These are phyloP conservation scores for Lithophane leautieri DNA, from an alignment of 2,888 invertebrate genomes.

Conservation along the genomic window DNA sequence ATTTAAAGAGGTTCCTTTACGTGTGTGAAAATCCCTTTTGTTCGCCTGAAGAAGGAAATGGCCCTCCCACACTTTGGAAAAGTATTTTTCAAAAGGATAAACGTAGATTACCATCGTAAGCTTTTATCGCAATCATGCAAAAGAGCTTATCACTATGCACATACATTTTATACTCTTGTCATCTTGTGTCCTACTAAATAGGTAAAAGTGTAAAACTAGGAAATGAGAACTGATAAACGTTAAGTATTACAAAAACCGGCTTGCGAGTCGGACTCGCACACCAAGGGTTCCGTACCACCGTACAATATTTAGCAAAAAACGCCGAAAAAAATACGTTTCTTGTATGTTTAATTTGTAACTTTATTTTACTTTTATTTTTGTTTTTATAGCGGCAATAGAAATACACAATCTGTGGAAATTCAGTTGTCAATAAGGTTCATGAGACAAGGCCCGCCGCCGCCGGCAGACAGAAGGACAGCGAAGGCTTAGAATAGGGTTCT, in stretches of 20 bases:
- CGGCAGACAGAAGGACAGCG: too few relatives aligned
- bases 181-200: conserved; percentile 4
- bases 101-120: conserved; percentile 37
- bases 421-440: too few relatives aligned
- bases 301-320: too few relatives aligned
- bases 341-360: too few relatives aligned
- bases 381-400: too few relatives aligned
- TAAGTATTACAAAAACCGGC: background rate
- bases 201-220: conserved; percentile 7
- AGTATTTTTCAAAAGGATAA: conserved; percentile 49
- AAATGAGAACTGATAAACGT: conserved; percentile 16
- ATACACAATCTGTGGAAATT: too few relatives aligned
- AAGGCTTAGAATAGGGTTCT: too few relatives aligned
- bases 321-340: too few relatives aligned
- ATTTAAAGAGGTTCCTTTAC: conserved; percentile 48
- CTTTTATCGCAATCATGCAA: conserved; percentile 39
- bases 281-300: too few relatives aligned
- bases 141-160: conserved; percentile 23
- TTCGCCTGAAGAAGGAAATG: conserved; percentile 58
- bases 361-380: too few relatives aligned
- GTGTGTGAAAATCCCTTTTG: conserved; percentile 55
- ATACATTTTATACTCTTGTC: conserved; percentile 12
- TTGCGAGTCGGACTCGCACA: too few relatives aligned
- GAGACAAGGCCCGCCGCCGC: too few relatives aligned
- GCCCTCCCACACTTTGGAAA: conserved; percentile 43